phyloP scores from a whole-genome alignment of 37 sponge, comb jelly and placozoan genomes.

The Axinella damicornis region DNA sequence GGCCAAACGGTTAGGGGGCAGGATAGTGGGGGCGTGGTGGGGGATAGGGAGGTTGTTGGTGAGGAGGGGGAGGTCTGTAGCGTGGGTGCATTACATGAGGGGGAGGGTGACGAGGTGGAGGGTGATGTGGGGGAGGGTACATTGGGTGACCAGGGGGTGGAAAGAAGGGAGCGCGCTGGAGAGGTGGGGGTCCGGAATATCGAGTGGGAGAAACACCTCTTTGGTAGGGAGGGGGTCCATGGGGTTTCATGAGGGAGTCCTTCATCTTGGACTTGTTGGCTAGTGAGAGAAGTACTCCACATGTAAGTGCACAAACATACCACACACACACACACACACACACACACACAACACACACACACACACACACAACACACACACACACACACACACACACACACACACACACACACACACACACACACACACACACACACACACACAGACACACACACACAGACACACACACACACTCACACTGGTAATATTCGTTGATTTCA shows the following conservation, averaged over 20 bases:
- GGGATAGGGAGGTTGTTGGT: neutral
- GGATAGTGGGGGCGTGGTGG: neutral
- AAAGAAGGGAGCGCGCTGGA: neutral
- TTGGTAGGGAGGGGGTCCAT: neutral
- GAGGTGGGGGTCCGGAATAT: conserved; percentile 4
- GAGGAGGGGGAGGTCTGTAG: neutral
- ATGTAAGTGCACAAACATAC: too few species aligned
- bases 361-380: neutral
- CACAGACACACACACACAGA: conserved; percentile 10
- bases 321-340: too few species aligned
- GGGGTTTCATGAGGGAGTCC: conserved; percentile 3
- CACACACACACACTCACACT: conserved; percentile 9
- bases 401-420: neutral
- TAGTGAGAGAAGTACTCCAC: conserved; percentile 6
- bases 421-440: neutral
- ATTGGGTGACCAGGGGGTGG: neutral
- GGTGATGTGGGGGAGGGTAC: neutral
- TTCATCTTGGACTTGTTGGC: conserved; percentile 20
- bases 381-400: neutral
- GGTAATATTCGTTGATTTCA: conserved; percentile 36
- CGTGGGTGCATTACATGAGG: neutral
- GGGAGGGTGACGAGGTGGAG: neutral
- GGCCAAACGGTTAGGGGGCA: neutral
- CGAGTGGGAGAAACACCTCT: conserved; percentile 3
- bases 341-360: too few species aligned